Evolutionary conservation across 2,888 invertebrate species (phyloP).

Genomic region (Cryptus armator): DNA sequence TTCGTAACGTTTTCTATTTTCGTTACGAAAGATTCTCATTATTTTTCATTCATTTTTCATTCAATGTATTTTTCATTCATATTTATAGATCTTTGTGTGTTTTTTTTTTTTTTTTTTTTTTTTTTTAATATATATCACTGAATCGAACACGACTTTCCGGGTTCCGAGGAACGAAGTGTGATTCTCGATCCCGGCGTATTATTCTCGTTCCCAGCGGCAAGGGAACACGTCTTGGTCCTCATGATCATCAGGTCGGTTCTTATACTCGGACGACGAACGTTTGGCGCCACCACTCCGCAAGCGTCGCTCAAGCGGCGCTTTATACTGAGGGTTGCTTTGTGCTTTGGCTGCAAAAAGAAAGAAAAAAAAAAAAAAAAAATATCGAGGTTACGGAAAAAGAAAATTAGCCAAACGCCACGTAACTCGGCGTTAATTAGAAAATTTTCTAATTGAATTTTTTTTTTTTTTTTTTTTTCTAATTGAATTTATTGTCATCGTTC

Average conservation of each 20-base stretch:
- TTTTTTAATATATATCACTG: conserved; percentile 76
- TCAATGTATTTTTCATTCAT: not conserved
- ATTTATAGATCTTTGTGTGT: conserved; percentile 36
- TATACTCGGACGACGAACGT: conserved; percentile 94
- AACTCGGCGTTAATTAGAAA: not conserved
- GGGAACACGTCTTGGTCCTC: conserved; percentile 92
- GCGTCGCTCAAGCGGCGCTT: conserved; percentile 94
- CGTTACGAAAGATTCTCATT: conserved; percentile 63
- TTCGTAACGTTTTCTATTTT: conserved; percentile 26
- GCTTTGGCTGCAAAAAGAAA: conserved; percentile 77
- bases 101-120: not conserved
- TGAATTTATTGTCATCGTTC: conserved; percentile 19
- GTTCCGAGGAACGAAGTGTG: conserved; percentile 77
- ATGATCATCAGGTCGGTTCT: conserved; percentile 95
- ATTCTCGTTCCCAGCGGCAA: conserved; percentile 88
- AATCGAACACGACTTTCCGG: conserved; percentile 78
- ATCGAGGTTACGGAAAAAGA: too few species aligned
- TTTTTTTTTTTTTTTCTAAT: too few species aligned
- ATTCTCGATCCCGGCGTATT: conserved; percentile 80
- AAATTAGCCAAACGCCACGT: too few species aligned
- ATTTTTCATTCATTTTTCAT: conserved; percentile 20
- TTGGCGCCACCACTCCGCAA: conserved; percentile 95
- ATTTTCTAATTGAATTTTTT: conserved; percentile 29
- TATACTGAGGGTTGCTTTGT: conserved; percentile 90
- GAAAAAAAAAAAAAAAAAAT: conserved; percentile 8